Base-by-base conservation (phyloP, 2,888 invertebrate species). In the Calliphora vomitoria region DNA sequence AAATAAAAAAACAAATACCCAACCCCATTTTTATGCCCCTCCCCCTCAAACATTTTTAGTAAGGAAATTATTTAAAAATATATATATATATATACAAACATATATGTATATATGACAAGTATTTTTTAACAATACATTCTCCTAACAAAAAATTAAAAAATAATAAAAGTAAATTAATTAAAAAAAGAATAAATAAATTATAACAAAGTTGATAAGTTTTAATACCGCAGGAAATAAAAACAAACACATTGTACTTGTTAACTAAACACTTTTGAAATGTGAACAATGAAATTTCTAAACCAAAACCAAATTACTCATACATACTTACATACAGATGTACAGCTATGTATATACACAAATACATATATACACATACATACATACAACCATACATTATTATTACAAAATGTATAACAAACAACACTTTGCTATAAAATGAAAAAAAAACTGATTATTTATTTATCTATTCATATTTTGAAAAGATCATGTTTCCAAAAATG, bases 221-320 rank as follows among this genome's bases (percentile, higher is more conserved):
- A 82, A 76, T 75, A 50, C 55, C 44, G 74, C 53, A 75, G 50
- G 74, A 78, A 69, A 79, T 58, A 82, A 84, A 44, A 82, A 64
- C 60, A 87, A 82, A 74, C 69, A 84, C 62, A 86, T 78, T 86
- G 86, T 86, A 84, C 88, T 84, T 78, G 84, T 84, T 87, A 87
- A 81, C 82, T 82, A 58, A 87, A 87, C 85, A 84, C 87, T 71
- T 82, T 85, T 82, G 35, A 79, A 82, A 85, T 85, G 74, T 82
- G 74, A 76, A 47, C 72, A 82, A 75, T 79, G 18, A 68, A 66
- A 69, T 68, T 75, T 64, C 13, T 66, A 68, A 74, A 78, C 38
- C 25, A 69, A 85, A 69, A 20, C 13, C 71, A 53, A 80, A 82
- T 35, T 20, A 78, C 58, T 44, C 44, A 69, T 41, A 44, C 38